Evolutionary conservation across 2,797 vertebrate genomes (phyloP).

Genomic region (Pyrocephalus nanus): DNA sequence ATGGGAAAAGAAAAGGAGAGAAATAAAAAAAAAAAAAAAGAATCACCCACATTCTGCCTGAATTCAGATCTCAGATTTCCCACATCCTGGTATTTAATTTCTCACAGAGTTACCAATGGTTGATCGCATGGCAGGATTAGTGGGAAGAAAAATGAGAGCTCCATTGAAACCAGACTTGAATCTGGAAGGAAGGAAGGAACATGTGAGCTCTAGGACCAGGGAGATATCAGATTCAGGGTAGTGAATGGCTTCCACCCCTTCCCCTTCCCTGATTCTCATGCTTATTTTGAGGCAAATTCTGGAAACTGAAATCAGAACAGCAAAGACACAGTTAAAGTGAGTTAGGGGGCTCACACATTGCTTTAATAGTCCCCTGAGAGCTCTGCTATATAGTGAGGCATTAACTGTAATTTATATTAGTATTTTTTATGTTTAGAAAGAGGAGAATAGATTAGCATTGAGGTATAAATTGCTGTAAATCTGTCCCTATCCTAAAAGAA

Average conservation of each 20-base stretch:
- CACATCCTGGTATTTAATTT: slow-evolving; percentile 67
- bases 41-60: slow-evolving; percentile 52
- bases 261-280: background rate
- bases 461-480: slow-evolving; percentile 3
- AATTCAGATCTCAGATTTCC: slow-evolving; percentile 69
- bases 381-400: background rate
- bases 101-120: slow-evolving; percentile 62
- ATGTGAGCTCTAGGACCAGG: slow-evolving; percentile 44
- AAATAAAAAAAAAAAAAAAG: slow-evolving; percentile 33
- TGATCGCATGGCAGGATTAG: slow-evolving; percentile 67
- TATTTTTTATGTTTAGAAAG: slow-evolving; percentile 11
- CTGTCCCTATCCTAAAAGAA: background rate
- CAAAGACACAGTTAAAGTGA: background rate
- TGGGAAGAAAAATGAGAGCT: slow-evolving; percentile 66
- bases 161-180: slow-evolving; percentile 69
- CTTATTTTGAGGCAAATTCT: slow-evolving; percentile 30
- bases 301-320: slow-evolving; percentile 30
- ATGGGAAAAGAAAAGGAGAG: slow-evolving; percentile 49
- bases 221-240: slow-evolving; percentile 26
- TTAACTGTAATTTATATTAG: slow-evolving; percentile 28
- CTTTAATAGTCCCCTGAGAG: background rate
- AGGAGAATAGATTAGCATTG: background rate
- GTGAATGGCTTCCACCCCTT: background rate
- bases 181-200: slow-evolving; percentile 30
- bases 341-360: background rate